Evolutionary conservation across 1,140 invertebrate genomes (phyloP).

Genomic region (Hydropsyche tenuis): DNA sequence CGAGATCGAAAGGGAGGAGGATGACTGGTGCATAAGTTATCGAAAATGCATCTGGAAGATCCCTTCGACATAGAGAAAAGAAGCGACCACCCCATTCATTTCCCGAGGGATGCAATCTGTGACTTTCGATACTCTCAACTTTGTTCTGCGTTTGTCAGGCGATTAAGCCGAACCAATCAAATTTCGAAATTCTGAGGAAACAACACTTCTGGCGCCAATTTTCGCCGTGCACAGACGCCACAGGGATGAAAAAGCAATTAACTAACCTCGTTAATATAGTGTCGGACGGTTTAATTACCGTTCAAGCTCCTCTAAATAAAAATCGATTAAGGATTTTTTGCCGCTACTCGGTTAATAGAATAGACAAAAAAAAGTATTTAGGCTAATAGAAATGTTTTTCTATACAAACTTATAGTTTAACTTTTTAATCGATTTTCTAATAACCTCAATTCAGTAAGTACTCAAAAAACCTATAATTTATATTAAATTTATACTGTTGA

Average conservation of each 20-base stretch:
- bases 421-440: too few species aligned
- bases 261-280: not conserved
- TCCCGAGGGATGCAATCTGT: slow-evolving; percentile 20
- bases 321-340: not conserved
- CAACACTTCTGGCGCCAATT: slow-evolving; percentile 1
- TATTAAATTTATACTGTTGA: too few species aligned
- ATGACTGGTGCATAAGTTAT: slow-evolving; percentile 31
- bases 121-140: slow-evolving; percentile 33
- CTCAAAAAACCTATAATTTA: too few species aligned
- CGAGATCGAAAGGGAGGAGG: not conserved
- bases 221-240: too few species aligned
- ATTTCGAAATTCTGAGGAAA: slow-evolving; percentile 5
- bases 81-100: not conserved
- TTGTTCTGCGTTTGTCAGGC: slow-evolving; percentile 47
- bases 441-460: too few species aligned
- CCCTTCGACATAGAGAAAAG: too few species aligned
- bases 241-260: slow-evolving; percentile 29
- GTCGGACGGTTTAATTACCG: slow-evolving; percentile 1
- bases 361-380: too few species aligned
- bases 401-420: too few species aligned
- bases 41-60: slow-evolving; percentile 6
- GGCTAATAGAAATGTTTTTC: too few species aligned
- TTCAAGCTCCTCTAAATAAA: not conserved
- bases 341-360: not conserved
- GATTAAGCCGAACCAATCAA: slow-evolving; percentile 46